A percentile compares a stretch with the other conserved stretches of the same genome.
Evolutionary conservation across 2,888 invertebrate genomes (phyloP).

Genomic region (Aleiodes alternator): DNA sequence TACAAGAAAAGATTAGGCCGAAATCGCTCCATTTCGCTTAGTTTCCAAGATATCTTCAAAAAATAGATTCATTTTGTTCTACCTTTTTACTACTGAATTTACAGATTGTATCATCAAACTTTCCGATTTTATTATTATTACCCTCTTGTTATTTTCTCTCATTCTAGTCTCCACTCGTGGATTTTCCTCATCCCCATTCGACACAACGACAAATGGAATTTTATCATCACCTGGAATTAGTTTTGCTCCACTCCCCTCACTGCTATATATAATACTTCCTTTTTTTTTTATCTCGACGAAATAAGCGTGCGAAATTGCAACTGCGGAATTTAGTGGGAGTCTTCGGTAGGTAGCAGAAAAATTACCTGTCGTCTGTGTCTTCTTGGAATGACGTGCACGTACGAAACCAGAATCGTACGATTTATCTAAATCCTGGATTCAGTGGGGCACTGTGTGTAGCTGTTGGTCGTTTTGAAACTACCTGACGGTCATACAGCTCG

Average conservation of each 20-base stretch:
- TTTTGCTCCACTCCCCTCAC: constrained; percentile 10
- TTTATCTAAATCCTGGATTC: constrained; percentile 60
- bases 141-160: too few species aligned
- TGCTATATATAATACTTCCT: not conserved
- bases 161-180: not conserved
- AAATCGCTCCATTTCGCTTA: too few species aligned
- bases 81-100: too few species aligned
- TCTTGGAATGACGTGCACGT: constrained; percentile 63
- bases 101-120: too few species aligned
- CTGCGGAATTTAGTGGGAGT: not conserved
- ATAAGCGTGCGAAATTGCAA: constrained; percentile 36
- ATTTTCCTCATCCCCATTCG: not conserved
- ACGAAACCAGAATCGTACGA: constrained; percentile 58
- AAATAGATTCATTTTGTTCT: too few species aligned
- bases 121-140: not conserved
- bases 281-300: not conserved
- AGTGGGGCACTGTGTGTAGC: constrained; percentile 36
- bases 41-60: too few species aligned
- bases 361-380: constrained; percentile 44
- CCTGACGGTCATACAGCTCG: constrained; percentile 28
- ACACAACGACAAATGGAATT: constrained; percentile 30
- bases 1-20: too few species aligned
- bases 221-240: constrained; percentile 21
- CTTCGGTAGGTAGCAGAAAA: constrained; percentile 36
- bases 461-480: constrained; percentile 21